Evolutionary conservation across 2,113 vertebrate genomes (phyloP), one percentile per base, ranked within the genome.

Genomic region (Sardina pilchardus): DNA sequence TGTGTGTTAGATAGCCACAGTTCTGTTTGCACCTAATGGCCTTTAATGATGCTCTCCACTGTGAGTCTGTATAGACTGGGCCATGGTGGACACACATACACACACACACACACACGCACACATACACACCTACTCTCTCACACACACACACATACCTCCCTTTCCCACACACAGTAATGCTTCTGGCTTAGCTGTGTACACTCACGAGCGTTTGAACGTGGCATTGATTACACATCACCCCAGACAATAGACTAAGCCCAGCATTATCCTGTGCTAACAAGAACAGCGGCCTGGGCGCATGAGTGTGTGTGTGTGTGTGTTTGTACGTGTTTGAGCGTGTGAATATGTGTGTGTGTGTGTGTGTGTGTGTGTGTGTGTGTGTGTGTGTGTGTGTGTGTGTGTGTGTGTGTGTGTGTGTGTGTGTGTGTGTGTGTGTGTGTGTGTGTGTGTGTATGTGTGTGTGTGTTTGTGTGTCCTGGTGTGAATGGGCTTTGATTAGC

Each of bases 231-330:
- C 81, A 89, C 84, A 71, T 75, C 48, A 75, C 87, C 82, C 75
- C 87, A 84, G 85, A 83, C 82, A 34, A 82, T 78, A 82, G 82
- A 82, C 84, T 89, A 90, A 93, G 92, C 92, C 86, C 85, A 83
- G 86, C 88, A 90, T 92, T 93, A 92, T 89, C 81, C 89, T 21
- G 30, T 42, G 86, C 91, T 90, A 92, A 93, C 88, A 90, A 93
- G 91, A 59, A 80, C 84, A 87, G 90, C 80, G 85, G 48, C 81
- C 82, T 82, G 86, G 85, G 56, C 44, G 80, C 44, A 48, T n/a
- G 36, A 19, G 71, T 34, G 71, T 78, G 30, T 78, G 71, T 75
- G 67, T 34, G 10, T 75, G 67, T 56, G 26, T 71, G n/a, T n/a
- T n/a, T n/a, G n/a, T n/a, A n/a, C n/a, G n/a, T n/a, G n/a, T n/a